Percentiles rank a stretch among this genome's conserved stretches.
Evolutionary conservation across 2,888 invertebrate genomes (phyloP).

Genomic region (Lepidocyrtoides sp.): DNA sequence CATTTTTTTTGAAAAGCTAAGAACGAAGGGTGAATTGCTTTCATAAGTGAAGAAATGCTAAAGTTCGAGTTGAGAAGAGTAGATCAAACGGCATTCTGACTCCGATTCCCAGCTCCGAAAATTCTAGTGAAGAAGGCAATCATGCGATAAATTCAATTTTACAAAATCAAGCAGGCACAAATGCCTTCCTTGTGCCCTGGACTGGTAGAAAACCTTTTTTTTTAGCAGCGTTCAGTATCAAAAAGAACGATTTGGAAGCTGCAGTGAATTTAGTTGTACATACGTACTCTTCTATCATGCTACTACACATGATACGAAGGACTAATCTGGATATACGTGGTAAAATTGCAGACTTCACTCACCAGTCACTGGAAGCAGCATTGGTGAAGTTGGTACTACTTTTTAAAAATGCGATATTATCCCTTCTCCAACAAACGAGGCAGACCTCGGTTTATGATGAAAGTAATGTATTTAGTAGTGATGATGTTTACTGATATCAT

Average conservation of each 20-base stretch:
- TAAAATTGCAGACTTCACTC: no score
- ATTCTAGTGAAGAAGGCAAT: constrained; percentile 7
- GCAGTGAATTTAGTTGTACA: no score
- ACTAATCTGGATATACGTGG: background rate
- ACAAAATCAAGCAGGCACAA: constrained; percentile 19
- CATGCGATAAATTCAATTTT: constrained; percentile 56
- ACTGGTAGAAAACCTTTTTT: background rate
- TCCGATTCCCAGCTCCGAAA: background rate
- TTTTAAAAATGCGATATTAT: no score
- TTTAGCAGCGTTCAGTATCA: background rate
- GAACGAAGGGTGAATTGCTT: background rate
- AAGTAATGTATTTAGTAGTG: no score
- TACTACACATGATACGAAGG: no score
- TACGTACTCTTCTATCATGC: background rate
- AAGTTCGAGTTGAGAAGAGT: no score
- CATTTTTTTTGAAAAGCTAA: background rate
- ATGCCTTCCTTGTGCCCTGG: background rate
- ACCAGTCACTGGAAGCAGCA: no score
- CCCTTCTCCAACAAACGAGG: background rate
- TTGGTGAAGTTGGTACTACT: no score
- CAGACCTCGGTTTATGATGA: background rate
- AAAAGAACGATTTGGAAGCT: background rate
- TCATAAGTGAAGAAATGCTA: background rate
- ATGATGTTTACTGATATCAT: no score
- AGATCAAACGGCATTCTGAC: background rate